Base-by-base conservation (phyloP, 1,140 invertebrate species). In the Drosophila aff. region DNA sequence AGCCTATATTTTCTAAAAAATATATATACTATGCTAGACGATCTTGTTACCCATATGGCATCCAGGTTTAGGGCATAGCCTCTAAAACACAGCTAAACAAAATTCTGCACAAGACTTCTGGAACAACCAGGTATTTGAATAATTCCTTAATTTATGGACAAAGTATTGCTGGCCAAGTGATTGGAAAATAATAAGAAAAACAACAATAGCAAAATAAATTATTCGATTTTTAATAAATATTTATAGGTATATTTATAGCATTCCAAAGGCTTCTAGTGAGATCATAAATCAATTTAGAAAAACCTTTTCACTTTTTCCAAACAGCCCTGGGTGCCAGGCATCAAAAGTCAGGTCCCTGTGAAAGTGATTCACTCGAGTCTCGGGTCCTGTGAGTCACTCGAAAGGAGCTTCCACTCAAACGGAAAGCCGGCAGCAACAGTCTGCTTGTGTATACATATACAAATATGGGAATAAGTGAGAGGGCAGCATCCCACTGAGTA, bases 351-450 rank as follows among this genome's bases (percentile, higher is more conserved):
- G 40, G 36, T 21, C 33, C 10, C 31, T 13, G 9, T 36, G 33
- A 65, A 62, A 18, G 21, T 40, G 18, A 46, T 40, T 16, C 28
- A 59, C 63, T 65, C 57, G 26, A n/a, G 41, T n/a, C 36, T 33
- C 18, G 10, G 31, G 31, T 18, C 7, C 43, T 60, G 28, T 23
- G 74, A 72, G 67, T 71, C 76, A 74, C 80, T 74, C 58, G 40
- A 76, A 66, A 43, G n/a, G 44, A 85, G 79, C 76, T 85, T 79
- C 40, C 31, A 44, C 43, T 77, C 77, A 53, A 74, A 76, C 47
- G 52, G 68, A 90, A 90, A 82, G 86, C 85, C 85, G 85, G 85
- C 85, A 90, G 85, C 85, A 90, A 90, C 85, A 90, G 86, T 85
- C 68, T 90, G 76, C 62, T 26, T 72, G 31, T 62, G 38, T 61